A percentile compares a stretch with the other conserved stretches of the same genome.
Evolutionary conservation across 2,888 invertebrate species (phyloP).

Genomic region (Andrena fulva): DNA sequence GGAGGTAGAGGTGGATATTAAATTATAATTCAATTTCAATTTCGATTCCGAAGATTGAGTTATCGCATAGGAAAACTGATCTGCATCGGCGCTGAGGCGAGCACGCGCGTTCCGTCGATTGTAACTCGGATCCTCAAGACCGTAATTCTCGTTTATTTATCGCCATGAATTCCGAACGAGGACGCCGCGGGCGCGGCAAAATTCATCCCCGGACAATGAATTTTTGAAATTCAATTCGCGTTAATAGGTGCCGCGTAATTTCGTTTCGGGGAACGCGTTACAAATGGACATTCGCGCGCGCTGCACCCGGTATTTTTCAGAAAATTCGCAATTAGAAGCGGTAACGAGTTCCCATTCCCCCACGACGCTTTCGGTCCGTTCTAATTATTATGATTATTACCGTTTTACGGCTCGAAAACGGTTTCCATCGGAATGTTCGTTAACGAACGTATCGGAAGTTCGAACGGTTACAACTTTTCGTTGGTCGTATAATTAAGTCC

Average conservation of each 20-base stretch:
- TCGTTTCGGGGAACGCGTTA: not conserved
- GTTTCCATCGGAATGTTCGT: constrained; percentile 23
- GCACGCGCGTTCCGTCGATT: not conserved
- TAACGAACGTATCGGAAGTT: constrained; percentile 32
- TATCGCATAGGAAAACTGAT: not conserved
- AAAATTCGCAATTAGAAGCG: constrained; percentile 18
- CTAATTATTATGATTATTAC: constrained; percentile 10
- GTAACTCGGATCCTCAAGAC: constrained; percentile 11
- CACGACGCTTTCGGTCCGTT: not conserved
- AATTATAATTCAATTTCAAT: too few relatives aligned
- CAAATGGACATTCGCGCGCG: not conserved
- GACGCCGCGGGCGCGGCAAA: not conserved
- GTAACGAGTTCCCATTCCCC: not conserved
- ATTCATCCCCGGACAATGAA: constrained; percentile 28
- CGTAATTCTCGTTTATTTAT: constrained; percentile 41
- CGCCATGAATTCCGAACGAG: constrained; percentile 31
- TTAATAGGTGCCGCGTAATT: constrained; percentile 18
- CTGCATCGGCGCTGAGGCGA: not conserved
- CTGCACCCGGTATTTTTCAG: not conserved
- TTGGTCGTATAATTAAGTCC: constrained; percentile 19
- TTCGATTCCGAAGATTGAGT: not conserved
- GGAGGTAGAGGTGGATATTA: too few relatives aligned
- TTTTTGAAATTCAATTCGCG: constrained; percentile 51
- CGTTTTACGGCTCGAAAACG: constrained; percentile 8
- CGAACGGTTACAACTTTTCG: constrained; percentile 18